Percentiles rank a stretch among this genome's conserved stretches.
phyloP scores from a whole-genome alignment of 2,888 invertebrate genomes.

The Pandemis heparana region DNA sequence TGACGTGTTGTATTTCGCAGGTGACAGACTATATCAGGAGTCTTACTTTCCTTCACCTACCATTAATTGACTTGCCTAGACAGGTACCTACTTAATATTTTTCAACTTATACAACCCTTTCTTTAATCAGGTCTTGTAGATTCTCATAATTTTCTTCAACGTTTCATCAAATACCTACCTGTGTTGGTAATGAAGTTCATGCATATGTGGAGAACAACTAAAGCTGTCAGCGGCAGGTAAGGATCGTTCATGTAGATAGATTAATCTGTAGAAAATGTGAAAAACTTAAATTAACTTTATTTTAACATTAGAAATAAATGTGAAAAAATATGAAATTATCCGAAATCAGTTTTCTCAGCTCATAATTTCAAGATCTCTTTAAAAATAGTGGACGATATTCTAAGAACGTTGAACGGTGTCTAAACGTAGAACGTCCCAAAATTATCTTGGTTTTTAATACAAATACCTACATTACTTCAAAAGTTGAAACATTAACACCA shows the following conservation, averaged over 20 bases:
- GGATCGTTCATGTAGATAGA: slow-evolving; percentile 68
- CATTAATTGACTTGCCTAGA: too few species aligned
- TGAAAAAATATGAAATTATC: slow-evolving; percentile 54
- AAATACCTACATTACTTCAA: background rate
- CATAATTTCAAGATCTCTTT: too few species aligned
- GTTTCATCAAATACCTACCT: slow-evolving; percentile 47
- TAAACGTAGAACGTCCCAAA: too few species aligned
- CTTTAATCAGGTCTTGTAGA: background rate
- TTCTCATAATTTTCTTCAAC: slow-evolving; percentile 20
- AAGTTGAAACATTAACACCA: background rate
- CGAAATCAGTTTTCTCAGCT: too few species aligned
- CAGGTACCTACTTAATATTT: background rate
- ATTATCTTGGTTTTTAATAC: too few species aligned
- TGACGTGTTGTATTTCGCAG: too few species aligned
- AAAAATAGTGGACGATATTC: too few species aligned
- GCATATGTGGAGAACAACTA: slow-evolving; percentile 58
- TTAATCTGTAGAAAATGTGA: slow-evolving; percentile 77
- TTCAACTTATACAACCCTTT: background rate
- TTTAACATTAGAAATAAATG: too few species aligned
- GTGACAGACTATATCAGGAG: too few species aligned
- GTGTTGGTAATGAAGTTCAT: slow-evolving; percentile 60
- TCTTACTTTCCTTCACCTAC: too few species aligned
- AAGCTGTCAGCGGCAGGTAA: slow-evolving; percentile 72
- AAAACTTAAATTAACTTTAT: too few species aligned
- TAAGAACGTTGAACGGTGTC: too few species aligned